phyloP scores from a whole-genome alignment of 2,888 invertebrate species.

The Nemotelus nigrinus region DNA sequence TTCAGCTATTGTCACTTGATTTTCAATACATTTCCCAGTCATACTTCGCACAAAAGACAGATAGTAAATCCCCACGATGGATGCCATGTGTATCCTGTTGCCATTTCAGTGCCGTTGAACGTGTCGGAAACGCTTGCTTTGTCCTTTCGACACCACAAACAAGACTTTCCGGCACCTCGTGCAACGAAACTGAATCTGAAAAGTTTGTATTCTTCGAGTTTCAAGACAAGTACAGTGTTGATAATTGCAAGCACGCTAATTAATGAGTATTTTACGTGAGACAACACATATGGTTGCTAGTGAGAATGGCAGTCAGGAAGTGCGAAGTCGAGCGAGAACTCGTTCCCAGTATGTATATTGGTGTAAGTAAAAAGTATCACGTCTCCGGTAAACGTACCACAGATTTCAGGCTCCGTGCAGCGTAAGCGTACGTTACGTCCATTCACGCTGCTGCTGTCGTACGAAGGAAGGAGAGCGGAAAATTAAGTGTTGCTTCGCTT shows the following conservation, averaged over 20 bases:
- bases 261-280: slow-evolving; percentile 49
- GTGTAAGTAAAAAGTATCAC: slow-evolving; percentile 11
- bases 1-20: too few species aligned
- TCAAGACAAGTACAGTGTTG: slow-evolving; percentile 40
- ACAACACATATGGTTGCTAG: slow-evolving; percentile 42
- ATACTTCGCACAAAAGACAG: too few species aligned
- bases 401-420: slow-evolving; percentile 15
- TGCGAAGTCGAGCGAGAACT: neutral
- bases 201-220: slow-evolving; percentile 6
- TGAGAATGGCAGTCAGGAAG: neutral
- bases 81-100: neutral
- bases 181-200: neutral
- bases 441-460: slow-evolving; percentile 2
- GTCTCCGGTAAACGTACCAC: slow-evolving; percentile 24
- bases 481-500: slow-evolving; percentile 12
- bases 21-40: too few species aligned
- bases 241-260: slow-evolving; percentile 48
- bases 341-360: neutral
- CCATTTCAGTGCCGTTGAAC: slow-evolving; percentile 20
- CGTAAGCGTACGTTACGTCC: neutral
- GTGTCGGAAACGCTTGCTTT: slow-evolving; percentile 19
- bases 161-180: neutral
- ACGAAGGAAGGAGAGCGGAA: neutral
- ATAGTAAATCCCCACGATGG: neutral
- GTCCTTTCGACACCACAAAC: neutral